phyloP scores from a whole-genome alignment of 2,888 invertebrate species.

The Apamea anceps region DNA sequence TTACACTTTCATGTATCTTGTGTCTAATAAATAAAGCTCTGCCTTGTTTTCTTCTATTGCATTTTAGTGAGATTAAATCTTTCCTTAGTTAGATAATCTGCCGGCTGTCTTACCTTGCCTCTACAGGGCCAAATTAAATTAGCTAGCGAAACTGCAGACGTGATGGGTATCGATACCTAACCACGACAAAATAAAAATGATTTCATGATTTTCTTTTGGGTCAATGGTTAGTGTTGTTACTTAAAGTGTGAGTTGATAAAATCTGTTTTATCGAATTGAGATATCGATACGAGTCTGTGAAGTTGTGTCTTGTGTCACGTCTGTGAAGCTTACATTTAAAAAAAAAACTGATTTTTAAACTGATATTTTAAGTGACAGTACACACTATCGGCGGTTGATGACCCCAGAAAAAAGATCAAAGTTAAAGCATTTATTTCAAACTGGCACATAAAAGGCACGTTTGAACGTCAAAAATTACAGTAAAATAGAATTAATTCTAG shows the following conservation, averaged over 20 bases:
- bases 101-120: not conserved
- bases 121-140: not conserved
- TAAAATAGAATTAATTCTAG: too few relatives aligned
- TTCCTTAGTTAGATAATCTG: conserved; percentile 9
- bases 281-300: not conserved
- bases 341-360: not conserved
- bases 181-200: not conserved
- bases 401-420: too few relatives aligned
- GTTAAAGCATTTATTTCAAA: too few relatives aligned
- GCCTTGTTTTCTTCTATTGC: conserved; percentile 9
- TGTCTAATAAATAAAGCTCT: conserved; percentile 27
- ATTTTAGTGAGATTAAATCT: conserved; percentile 17
- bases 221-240: not conserved
- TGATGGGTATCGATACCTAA: not conserved
- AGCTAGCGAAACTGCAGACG: not conserved
- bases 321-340: not conserved
- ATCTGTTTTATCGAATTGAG: not conserved
- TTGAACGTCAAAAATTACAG: too few relatives aligned
- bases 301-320: too few relatives aligned
- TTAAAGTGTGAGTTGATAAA: not conserved
- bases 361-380: not conserved
- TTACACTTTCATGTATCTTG: conserved; percentile 34
- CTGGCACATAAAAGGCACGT: too few relatives aligned
- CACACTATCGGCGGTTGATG: too few relatives aligned
- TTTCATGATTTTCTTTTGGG: not conserved